Evolutionary conservation across 2,888 invertebrate genomes (phyloP).

Genomic region (Hybos culiciformis): DNA sequence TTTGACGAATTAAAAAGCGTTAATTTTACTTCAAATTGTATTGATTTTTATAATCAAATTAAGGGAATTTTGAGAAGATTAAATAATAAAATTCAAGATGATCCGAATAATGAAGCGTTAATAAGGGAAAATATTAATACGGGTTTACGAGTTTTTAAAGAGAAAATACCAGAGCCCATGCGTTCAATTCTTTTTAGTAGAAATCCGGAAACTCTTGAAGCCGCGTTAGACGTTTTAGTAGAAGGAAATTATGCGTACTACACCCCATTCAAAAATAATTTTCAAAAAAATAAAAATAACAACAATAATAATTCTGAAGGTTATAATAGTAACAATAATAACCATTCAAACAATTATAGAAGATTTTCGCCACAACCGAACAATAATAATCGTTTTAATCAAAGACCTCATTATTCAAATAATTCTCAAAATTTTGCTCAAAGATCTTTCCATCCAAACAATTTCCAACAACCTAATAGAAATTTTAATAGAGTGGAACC

Average conservation of each 20-base stretch:
- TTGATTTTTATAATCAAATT: neutral
- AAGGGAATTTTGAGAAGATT: neutral
- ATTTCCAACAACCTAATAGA: neutral
- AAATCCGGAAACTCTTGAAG: slow-evolving; percentile 1
- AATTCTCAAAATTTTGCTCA: no score
- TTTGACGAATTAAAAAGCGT: neutral
- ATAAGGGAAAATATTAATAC: neutral
- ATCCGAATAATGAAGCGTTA: neutral
- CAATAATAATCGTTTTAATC: no score
- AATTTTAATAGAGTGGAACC: neutral
- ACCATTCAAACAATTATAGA: neutral
- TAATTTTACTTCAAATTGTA: neutral
- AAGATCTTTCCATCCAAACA: neutral
- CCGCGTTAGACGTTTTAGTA: neutral
- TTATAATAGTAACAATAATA: neutral
- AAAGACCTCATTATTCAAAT: no score
- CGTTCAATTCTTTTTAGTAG: slow-evolving; percentile 5
- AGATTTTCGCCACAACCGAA: no score
- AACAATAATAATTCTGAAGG: neutral
- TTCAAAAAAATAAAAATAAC: neutral
- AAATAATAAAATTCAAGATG: slow-evolving; percentile 3
- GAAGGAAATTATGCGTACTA: slow-evolving; percentile 5
- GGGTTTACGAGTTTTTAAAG: slow-evolving; percentile 3
- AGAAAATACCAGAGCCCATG: slow-evolving; percentile 5
- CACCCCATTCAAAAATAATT: slow-evolving; percentile 1